These are phyloP conservation scores for Conops quadrifasciatus DNA, from an alignment of 2,888 invertebrate genomes.

Conservation along the genomic window DNA sequence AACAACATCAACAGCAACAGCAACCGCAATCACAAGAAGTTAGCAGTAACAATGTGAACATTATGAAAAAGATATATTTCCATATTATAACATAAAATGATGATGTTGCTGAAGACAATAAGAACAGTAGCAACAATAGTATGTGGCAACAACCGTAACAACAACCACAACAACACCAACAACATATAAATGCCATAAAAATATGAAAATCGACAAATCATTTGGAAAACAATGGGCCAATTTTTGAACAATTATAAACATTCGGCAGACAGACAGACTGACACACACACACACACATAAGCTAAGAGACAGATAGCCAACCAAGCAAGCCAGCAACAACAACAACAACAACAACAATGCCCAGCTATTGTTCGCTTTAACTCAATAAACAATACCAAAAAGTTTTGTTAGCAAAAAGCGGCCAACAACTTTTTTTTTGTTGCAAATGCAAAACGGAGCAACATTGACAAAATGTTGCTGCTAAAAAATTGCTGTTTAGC, in stretches of 20 bases:
- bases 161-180: too few species aligned
- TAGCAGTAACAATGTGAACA: too few species aligned
- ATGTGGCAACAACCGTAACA: too few species aligned
- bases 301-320: conserved; percentile 24
- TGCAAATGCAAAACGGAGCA: conserved; percentile 12
- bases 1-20: too few species aligned
- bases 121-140: too few species aligned
- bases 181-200: conserved; percentile 9
- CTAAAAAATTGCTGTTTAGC: conserved; percentile 11
- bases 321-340: not conserved
- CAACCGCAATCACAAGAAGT: too few species aligned
- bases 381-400: conserved; percentile 1
- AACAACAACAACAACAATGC: not conserved
- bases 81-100: too few species aligned
- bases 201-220: conserved; percentile 58
- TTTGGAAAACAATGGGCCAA: conserved; percentile 61
- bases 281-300: too few species aligned
- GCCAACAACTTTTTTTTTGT: not conserved
- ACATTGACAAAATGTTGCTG: conserved; percentile 38
- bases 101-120: too few species aligned
- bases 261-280: conserved; percentile 36
- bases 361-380: conserved; percentile 3
- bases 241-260: conserved; percentile 52
- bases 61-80: too few species aligned
- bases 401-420: not conserved